Evolutionary conservation across 2,797 vertebrate species (phyloP).

Genomic region (Falco naumanni): DNA sequence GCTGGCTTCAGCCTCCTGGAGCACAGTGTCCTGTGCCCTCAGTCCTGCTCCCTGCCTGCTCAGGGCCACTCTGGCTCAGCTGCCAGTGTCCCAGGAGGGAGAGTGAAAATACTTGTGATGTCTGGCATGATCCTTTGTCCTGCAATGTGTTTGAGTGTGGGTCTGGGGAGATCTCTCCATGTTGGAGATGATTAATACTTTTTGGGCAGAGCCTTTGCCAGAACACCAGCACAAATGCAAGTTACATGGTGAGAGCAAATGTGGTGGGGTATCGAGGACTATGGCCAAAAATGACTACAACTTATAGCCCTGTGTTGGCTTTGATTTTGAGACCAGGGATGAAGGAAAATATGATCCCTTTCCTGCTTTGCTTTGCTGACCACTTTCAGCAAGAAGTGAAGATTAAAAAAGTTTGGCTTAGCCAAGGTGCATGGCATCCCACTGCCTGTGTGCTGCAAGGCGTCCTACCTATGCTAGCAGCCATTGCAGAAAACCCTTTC

Average conservation of each 20-base stretch:
- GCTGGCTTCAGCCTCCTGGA: background rate
- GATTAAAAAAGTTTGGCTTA: background rate
- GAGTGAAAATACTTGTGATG: rapidly evolving
- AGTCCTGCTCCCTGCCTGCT: background rate
- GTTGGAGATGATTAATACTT: background rate
- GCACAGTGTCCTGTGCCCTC: background rate
- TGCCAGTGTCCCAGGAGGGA: background rate
- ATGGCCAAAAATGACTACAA: background rate
- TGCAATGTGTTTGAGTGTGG: background rate
- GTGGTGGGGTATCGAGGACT: background rate
- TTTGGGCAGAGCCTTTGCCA: background rate
- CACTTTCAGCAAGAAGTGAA: background rate
- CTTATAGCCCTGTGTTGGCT: rapidly evolving
- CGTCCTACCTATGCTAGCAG: background rate
- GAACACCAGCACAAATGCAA: background rate
- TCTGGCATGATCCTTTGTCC: background rate
- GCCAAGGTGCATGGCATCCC: background rate
- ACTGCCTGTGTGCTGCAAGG: background rate
- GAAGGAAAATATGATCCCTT: background rate
- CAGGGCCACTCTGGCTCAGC: background rate
- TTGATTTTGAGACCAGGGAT: background rate
- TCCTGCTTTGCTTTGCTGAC: background rate
- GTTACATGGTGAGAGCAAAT: background rate
- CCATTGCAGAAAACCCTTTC: background rate
- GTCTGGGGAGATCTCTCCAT: background rate